phyloP scores from a whole-genome alignment of 2,888 invertebrate genomes.

The Invenusta paracnida region DNA sequence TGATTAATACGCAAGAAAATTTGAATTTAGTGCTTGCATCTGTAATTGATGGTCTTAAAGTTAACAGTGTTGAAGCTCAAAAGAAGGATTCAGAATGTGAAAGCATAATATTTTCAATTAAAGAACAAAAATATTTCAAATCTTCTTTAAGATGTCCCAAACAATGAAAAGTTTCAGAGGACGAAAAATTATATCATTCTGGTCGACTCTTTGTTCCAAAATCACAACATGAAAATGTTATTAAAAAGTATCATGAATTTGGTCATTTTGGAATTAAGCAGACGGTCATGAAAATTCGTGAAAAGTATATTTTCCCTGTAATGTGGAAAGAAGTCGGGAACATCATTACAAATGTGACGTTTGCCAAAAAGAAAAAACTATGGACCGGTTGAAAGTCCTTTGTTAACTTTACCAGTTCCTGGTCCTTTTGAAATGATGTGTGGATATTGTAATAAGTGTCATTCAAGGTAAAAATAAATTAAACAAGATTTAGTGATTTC shows the following conservation, averaged over 20 bases:
- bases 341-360: background rate
- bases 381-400: too few species aligned
- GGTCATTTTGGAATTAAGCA: background rate
- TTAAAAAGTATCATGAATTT: background rate
- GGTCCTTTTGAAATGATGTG: background rate
- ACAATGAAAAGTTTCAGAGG: background rate
- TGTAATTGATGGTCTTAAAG: background rate
- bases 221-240: background rate
- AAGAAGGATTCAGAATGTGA: background rate
- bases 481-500: too few species aligned
- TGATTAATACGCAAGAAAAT: background rate
- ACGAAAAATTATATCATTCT: background rate
- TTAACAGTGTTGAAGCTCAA: background rate
- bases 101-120: background rate
- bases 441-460: too few species aligned
- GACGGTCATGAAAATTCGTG: background rate
- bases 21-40: background rate
- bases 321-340: background rate
- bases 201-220: constrained; percentile 20
- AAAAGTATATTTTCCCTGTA: background rate
- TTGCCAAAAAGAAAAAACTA: background rate
- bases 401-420: background rate
- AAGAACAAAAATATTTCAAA: background rate
- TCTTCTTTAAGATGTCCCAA: background rate
- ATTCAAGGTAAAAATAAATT: too few species aligned